Evolutionary conservation across 2,888 invertebrate genomes (phyloP), one percentile per base, ranked within the genome.

Genomic region (Chironomus riparius): DNA sequence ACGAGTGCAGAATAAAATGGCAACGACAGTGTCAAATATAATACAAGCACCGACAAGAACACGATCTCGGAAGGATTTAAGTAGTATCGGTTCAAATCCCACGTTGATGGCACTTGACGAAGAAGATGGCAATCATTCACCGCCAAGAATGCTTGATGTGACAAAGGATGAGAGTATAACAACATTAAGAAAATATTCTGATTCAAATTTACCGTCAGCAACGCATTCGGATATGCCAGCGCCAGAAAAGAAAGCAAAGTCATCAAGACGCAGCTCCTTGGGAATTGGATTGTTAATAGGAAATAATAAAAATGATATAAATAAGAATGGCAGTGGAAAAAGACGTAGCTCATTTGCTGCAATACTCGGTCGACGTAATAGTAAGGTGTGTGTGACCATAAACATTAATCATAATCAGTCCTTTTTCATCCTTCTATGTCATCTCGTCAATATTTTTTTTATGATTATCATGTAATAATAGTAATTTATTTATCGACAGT

Each of bases 291-390:
- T 84, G 68, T 81, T 83, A 2, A 79, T 83, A 65, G 81, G 83
- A 78, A 80, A 81, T 70, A 78, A 78, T 48, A 71, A 76, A 21
- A 81, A 82, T 77, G 77, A 77, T 24, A 13, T 28, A 22, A 71
- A 50, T 12, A 48, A 62, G 12, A 76, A 68, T 38, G 62, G 62
- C 21, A 80, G 82, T 38, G 38, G 38, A 75, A 84, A 84, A 79
- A 79, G 84, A 78, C 83, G 84, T 78, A 84, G 84, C 78, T 84
- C 84, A 47, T 86, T 80, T 81, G 86, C 82, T 80, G 82, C 82
- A 28, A 82, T 84, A 77, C 78, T 84, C 77, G 79, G 82, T 78
- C 79, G 85, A 78, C 82, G 82, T 74, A 24, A 78, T 22, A 74
- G 74, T 77, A 69, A 77, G 77, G 70, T 77, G 76, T 48, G 28